Percentiles rank a stretch among this genome's conserved stretches.
Evolutionary conservation across 2,797 vertebrate genomes (phyloP).

Genomic region (Morus bassanus): DNA sequence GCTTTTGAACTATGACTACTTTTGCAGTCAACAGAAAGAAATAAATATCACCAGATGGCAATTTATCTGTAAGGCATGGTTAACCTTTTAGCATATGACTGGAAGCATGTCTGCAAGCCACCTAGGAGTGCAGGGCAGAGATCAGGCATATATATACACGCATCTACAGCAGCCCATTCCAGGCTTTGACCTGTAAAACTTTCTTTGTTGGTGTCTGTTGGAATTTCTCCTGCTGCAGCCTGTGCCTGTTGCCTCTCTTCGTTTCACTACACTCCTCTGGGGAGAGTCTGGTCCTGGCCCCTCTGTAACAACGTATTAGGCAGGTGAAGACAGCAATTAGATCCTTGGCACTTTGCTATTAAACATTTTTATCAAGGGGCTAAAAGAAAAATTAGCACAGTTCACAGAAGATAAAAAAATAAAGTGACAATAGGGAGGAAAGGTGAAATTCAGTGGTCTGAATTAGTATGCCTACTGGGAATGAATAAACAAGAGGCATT

Average conservation of each 20-base stretch:
- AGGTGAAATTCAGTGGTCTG: background rate
- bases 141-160: background rate
- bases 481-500: background rate
- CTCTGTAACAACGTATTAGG: background rate
- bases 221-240: background rate
- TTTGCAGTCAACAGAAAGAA: background rate
- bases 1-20: background rate
- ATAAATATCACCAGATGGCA: background rate
- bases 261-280: background rate
- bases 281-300: background rate
- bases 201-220: background rate
- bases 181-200: background rate
- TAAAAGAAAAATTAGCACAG: background rate
- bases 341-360: background rate
- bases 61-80: background rate
- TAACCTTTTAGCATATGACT: background rate
- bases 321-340: background rate
- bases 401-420: background rate
- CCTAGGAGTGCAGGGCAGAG: background rate
- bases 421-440: background rate
- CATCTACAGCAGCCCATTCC: background rate
- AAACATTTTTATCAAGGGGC: background rate
- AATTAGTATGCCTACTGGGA: background rate
- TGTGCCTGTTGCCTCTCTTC: background rate
- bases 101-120: background rate